Evolutionary conservation across 2,888 invertebrate genomes (phyloP), one percentile per base, ranked within the genome.

Genomic region (Plemyria rubiginata): DNA sequence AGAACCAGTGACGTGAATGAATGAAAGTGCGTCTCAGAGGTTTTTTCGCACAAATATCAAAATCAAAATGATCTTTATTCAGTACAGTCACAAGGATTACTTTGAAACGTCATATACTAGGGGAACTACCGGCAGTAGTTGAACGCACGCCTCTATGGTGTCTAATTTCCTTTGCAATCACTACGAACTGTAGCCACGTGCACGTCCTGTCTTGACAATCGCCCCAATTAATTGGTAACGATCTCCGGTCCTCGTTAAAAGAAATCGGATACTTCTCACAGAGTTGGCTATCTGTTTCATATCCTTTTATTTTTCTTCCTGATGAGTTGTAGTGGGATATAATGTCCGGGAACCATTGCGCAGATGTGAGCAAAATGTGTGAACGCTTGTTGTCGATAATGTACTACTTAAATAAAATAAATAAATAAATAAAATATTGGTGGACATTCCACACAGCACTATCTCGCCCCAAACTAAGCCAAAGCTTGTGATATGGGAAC

Each of bases 201-300:
- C 64, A 57, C 61, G 59, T 65, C 61, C 63, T 62, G 62, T 52
- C 56, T 60, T 65, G 71, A 75, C 76, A 74, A 78, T 75, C 63
- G 71, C 56, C 55, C 74, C 80, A 79, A 79, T 80, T 79, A 79
- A 79, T 78, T 76, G 76, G 72, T 74, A 75, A 78, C 78, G 76
- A 77, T 69, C 70, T 56, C 60, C 55, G 15, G 48, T 58, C 67
- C 70, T 78, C 78, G 74, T 79, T 79, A 75, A 65, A 70, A 45
- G 65, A 58, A 73, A 75, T 65, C 71, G 62, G 70, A 74, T 67
- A 72, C 67, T 72, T 75, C 64, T 54, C 60, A 67, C 65, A 68
- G 32, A 60, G 59, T 66, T 66, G 50, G 65, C 32, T 43, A 41
- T 51, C 55, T 53, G 54, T 65, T 67, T 49, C 61, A 60, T 65